A percentile compares a stretch with the other conserved stretches of the same genome.
These are phyloP conservation scores for Zingel zingel DNA, from an alignment of 2,113 vertebrate species.

Conservation along the genomic window DNA sequence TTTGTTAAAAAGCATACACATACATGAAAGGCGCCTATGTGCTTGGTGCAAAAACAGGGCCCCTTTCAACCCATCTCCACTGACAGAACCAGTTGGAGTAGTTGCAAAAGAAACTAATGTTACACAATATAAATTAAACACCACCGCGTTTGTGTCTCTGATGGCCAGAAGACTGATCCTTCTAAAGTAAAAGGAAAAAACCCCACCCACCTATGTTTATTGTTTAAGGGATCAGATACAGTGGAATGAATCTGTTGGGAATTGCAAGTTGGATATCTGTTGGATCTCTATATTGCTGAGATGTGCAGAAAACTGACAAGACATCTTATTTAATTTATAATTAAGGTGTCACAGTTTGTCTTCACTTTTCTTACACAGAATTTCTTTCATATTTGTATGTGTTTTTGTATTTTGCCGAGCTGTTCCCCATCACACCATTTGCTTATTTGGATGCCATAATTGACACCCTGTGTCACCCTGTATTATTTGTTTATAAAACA, in stretches of 20 bases:
- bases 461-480: background rate
- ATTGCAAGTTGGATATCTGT: background rate
- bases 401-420: background rate
- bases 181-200: slow-evolving; percentile 20
- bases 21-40: background rate
- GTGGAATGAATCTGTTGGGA: background rate
- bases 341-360: background rate
- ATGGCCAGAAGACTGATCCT: background rate
- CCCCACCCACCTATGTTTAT: background rate
- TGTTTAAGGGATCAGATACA: background rate
- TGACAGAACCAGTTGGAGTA: background rate
- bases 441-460: background rate
- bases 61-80: background rate
- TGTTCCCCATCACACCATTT: background rate
- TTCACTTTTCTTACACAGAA: background rate
- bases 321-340: background rate
- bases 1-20: slow-evolving; percentile 21
- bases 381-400: background rate
- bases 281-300: background rate
- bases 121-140: slow-evolving; percentile 10
- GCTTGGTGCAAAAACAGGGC: background rate
- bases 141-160: background rate
- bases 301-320: background rate
- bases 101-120: slow-evolving; percentile 9
- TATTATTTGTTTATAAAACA: background rate